Conservation (phyloP, 2,113 vertebrate species). For the Dasyprocta punctata region DNA sequence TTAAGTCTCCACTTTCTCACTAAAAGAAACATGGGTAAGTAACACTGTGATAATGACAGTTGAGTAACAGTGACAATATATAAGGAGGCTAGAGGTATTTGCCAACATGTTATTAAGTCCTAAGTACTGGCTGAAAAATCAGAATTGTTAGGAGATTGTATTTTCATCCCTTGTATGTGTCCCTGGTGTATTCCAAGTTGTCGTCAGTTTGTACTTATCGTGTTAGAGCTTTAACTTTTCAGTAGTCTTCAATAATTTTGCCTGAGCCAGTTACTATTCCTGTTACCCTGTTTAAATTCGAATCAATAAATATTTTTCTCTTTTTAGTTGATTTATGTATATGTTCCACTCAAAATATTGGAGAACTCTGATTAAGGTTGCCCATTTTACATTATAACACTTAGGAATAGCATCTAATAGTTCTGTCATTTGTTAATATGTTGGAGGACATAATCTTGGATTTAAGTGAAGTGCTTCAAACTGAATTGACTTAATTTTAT, state of each 20-base stretch:
- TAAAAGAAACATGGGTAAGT: not conserved
- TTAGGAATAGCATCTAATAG: not conserved
- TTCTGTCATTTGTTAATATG: not conserved
- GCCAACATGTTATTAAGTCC: not conserved
- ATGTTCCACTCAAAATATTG: not conserved
- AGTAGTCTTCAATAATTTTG: constrained; percentile 12
- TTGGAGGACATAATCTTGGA: not conserved
- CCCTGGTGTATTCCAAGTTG: accelerated
- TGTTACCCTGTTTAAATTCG: constrained; percentile 3
- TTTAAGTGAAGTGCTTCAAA: not conserved
- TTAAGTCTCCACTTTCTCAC: not conserved
- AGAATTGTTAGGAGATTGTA: not conserved
- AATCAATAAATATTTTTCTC: not conserved
- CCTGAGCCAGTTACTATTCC: not conserved
- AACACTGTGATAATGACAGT: not conserved
- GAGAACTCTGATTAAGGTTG: not conserved
- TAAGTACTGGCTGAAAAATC: not conserved
- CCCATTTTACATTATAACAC: not conserved
- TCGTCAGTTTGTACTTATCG: not conserved
- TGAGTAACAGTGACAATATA: not conserved
- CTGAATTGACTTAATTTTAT: not conserved
- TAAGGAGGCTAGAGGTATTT: not conserved
- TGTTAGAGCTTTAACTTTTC: not conserved
- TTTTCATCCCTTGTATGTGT: not conserved
- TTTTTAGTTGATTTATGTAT: not conserved